Percentiles rank a stretch among this genome's conserved stretches.
These are phyloP conservation scores for Dendrolimus punctatus DNA, from an alignment of 1,140 invertebrate genomes.

Conservation along the genomic window DNA sequence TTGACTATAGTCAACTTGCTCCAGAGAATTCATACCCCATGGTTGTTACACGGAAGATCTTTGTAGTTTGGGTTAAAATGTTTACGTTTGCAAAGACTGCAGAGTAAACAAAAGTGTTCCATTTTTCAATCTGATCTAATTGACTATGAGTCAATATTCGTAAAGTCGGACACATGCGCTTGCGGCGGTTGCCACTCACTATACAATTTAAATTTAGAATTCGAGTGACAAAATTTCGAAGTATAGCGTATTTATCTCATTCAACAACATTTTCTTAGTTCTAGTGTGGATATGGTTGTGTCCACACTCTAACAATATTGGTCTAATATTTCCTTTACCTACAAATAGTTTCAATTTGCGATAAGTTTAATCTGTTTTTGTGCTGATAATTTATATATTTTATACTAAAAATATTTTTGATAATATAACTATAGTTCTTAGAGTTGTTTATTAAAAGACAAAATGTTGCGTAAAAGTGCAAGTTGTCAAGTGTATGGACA, in stretches of 20 bases:
- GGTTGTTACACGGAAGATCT: too few relatives aligned
- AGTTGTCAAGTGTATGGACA: slow-evolving; percentile 40
- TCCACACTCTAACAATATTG: neutral
- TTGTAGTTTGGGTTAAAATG: neutral
- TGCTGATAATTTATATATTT: too few relatives aligned
- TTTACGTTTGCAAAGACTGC: neutral
- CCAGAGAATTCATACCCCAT: too few relatives aligned
- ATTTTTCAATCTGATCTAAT: slow-evolving; percentile 20
- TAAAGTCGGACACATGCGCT: slow-evolving; percentile 9
- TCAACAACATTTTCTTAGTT: slow-evolving; percentile 13
- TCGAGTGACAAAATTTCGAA: slow-evolving; percentile 20
- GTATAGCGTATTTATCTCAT: neutral
- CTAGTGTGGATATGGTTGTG: slow-evolving; percentile 8
- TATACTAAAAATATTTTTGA: too few relatives aligned
- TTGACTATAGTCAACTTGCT: too few relatives aligned
- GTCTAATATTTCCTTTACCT: too few relatives aligned
- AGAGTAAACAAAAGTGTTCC: slow-evolving; percentile 7
- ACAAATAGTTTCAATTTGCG: neutral
- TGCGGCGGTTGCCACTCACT: slow-evolving; percentile 13
- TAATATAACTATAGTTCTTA: neutral
- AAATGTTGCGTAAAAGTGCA: slow-evolving; percentile 36
- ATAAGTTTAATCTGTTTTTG: neutral
- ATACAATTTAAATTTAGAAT: slow-evolving; percentile 26
- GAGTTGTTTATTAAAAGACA: slow-evolving; percentile 6
- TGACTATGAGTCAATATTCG: slow-evolving; percentile 20